Conservation (phyloP, 2,888 invertebrate genomes). For the Alviniconcha strummeri region DNA sequence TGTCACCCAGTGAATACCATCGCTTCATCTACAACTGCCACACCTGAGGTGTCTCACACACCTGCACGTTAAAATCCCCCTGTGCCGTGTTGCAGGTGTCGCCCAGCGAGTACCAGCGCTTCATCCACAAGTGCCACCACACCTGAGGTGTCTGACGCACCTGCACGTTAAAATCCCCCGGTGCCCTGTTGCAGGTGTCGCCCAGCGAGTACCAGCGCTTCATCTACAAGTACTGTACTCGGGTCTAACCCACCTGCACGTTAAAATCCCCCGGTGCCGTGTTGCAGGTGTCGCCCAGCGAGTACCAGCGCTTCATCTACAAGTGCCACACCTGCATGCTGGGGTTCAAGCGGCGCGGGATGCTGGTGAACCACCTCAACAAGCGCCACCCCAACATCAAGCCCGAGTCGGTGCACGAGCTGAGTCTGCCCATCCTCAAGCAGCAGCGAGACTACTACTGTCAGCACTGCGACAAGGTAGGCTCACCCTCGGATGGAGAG, state of each 20-base stretch:
- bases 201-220: constrained; percentile 83
- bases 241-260: too few relatives aligned
- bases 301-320: constrained; percentile 84
- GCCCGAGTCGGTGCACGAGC: constrained; percentile 80
- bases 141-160: constrained; percentile 58
- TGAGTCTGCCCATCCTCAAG: constrained; percentile 85
- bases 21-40: constrained; percentile 66
- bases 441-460: constrained; percentile 88
- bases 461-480: constrained; percentile 83
- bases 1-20: too few relatives aligned
- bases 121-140: constrained; percentile 86
- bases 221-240: too few relatives aligned
- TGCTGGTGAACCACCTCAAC: constrained; percentile 89
- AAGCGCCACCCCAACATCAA: constrained; percentile 81
- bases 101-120: constrained; percentile 82
- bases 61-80: too few relatives aligned
- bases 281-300: constrained; percentile 76
- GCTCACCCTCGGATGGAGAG: not conserved
- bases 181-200: constrained; percentile 57
- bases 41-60: constrained; percentile 74
- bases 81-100: constrained; percentile 57
- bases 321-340: constrained; percentile 85
- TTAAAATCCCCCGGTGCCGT: too few relatives aligned
- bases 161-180: too few relatives aligned
- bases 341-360: constrained; percentile 88